A percentile compares a stretch with the other conserved stretches of the same genome.
Conservation (phyloP, 2,113 vertebrate genomes). For the Sapayoa aenigma region DNA sequence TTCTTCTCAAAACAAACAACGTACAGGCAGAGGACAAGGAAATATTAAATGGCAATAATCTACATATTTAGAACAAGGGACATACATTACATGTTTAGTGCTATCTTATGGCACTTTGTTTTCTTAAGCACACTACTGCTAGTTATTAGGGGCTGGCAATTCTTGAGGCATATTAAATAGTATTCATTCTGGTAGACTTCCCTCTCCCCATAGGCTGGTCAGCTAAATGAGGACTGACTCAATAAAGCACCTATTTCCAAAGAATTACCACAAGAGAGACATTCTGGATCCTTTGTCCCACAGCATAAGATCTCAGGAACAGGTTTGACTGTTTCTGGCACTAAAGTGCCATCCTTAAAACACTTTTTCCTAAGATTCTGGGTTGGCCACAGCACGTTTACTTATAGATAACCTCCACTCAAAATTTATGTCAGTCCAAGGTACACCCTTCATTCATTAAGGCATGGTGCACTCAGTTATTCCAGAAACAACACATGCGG, state of each 20-base stretch:
- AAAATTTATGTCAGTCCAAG: background rate
- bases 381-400: background rate
- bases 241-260: background rate
- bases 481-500: background rate
- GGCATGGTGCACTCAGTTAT: background rate
- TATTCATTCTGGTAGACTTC: background rate
- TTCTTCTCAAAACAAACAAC: background rate
- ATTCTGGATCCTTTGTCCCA: background rate
- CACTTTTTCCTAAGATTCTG: background rate
- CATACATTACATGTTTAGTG: background rate
- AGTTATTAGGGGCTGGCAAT: background rate
- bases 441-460: background rate
- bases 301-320: background rate
- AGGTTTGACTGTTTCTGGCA: background rate
- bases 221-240: background rate
- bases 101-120: background rate
- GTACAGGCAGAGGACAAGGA: background rate
- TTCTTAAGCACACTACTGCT: background rate
- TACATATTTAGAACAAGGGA: background rate
- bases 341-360: background rate
- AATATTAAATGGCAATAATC: background rate
- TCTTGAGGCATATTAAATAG: background rate
- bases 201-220: background rate
- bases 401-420: background rate
- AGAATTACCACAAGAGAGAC: background rate